These are phyloP conservation scores for Apantesis nais DNA, from an alignment of 2,888 invertebrate genomes.

Conservation along the genomic window DNA sequence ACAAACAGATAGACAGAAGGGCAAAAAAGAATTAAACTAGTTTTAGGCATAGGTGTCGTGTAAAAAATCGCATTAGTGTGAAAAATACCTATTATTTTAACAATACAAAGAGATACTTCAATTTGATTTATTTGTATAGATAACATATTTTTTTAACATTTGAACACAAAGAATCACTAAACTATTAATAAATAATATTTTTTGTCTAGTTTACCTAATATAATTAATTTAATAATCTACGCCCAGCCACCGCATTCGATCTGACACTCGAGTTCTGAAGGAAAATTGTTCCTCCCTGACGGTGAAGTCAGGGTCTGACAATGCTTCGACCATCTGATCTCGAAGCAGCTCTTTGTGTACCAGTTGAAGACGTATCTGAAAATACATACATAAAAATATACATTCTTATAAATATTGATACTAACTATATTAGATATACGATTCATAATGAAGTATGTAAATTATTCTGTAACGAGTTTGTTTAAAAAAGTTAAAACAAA, in stretches of 20 bases:
- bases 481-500: no score
- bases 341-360: slow-evolving; percentile 59
- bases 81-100: no score
- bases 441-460: no score
- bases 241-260: slow-evolving; percentile 67
- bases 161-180: neutral
- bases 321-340: slow-evolving; percentile 66
- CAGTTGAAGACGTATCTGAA: slow-evolving; percentile 68
- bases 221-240: slow-evolving; percentile 26
- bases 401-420: no score
- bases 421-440: no score
- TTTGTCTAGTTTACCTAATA: neutral
- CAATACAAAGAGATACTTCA: no score
- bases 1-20: no score
- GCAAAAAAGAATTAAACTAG: no score
- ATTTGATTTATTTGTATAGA: no score
- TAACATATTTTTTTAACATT: neutral
- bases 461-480: no score
- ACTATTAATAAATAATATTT: neutral
- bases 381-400: slow-evolving; percentile 9
- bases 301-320: slow-evolving; percentile 51
- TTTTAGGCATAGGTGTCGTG: no score
- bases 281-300: slow-evolving; percentile 62
- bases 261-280: slow-evolving; percentile 53
- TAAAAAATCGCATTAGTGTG: no score